Conservation (phyloP, 2,797 vertebrate species). For the Danio albolineatus region DNA sequence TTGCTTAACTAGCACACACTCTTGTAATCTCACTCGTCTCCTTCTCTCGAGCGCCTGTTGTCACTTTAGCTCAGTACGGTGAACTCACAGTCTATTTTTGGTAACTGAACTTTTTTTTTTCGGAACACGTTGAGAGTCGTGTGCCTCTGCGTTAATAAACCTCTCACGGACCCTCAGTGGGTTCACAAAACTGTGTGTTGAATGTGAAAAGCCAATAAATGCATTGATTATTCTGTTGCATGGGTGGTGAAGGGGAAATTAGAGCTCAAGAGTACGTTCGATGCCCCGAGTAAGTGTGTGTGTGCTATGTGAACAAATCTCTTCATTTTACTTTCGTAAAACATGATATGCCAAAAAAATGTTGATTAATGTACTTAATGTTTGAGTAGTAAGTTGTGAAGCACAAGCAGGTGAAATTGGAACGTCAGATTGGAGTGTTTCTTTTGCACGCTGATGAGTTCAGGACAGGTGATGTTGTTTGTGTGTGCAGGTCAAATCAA, state of each 20-base stretch:
- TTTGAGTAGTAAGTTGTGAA: too few relatives aligned
- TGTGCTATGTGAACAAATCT: too few relatives aligned
- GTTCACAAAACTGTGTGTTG: neutral
- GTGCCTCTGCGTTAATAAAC: conserved; percentile 46
- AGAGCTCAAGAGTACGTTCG: too few relatives aligned
- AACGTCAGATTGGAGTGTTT: neutral
- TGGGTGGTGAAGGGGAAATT: too few relatives aligned
- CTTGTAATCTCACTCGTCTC: conserved; percentile 37
- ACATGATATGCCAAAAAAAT: too few relatives aligned
- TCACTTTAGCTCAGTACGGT: conserved; percentile 74
- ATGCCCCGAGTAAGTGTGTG: too few relatives aligned
- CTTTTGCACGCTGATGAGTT: conserved; percentile 21
- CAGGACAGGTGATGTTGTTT: conserved; percentile 28
- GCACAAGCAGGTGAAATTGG: neutral
- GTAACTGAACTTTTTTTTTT: conserved; percentile 63
- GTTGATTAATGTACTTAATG: too few relatives aligned
- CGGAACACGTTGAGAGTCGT: conserved; percentile 53
- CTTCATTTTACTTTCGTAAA: too few relatives aligned
- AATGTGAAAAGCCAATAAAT: neutral
- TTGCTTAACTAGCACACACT: conserved; percentile 39
- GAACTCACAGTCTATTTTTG: conserved; percentile 80
- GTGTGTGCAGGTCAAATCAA: conserved; percentile 36
- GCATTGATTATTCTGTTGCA: too few relatives aligned
- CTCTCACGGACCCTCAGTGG: neutral
- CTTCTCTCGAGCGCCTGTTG: conserved; percentile 67